These are phyloP conservation scores for Lerista edwardsae DNA, from an alignment of 2,797 vertebrate genomes.

Conservation along the genomic window DNA sequence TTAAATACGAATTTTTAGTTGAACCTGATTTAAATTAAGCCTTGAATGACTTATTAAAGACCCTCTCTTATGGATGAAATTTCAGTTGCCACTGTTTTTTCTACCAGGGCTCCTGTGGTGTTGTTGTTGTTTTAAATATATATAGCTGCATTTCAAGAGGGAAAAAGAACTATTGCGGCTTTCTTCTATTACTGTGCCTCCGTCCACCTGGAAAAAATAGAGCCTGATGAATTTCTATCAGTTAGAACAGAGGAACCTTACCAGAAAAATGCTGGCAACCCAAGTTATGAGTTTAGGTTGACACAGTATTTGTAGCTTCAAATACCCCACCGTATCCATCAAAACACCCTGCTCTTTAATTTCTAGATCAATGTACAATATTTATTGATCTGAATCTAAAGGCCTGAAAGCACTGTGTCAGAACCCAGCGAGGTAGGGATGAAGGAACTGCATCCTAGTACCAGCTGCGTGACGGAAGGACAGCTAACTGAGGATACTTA, in stretches of 20 bases:
- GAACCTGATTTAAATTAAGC: not conserved
- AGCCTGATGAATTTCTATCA: not conserved
- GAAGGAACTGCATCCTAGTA: too few relatives aligned
- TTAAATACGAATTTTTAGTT: not conserved
- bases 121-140: too few relatives aligned
- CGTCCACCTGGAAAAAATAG: not conserved
- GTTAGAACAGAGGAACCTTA: not conserved
- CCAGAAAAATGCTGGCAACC: not conserved
- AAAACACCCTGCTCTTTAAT: too few relatives aligned
- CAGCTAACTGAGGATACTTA: too few relatives aligned
- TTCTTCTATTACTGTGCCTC: not conserved
- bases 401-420: too few relatives aligned
- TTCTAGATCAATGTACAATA: too few relatives aligned
- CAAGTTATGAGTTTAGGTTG: not conserved
- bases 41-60: not conserved
- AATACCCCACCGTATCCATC: too few relatives aligned
- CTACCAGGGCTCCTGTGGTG: not conserved
- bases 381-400: too few relatives aligned
- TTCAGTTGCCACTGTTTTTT: too few relatives aligned
- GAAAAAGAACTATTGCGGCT: not conserved
- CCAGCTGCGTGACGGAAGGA: too few relatives aligned
- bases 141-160: not conserved
- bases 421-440: not conserved
- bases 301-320: not conserved
- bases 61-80: not conserved